Base-by-base conservation (phyloP, 2,888 invertebrate genomes). In the Hirtodrosophila trivittata region DNA sequence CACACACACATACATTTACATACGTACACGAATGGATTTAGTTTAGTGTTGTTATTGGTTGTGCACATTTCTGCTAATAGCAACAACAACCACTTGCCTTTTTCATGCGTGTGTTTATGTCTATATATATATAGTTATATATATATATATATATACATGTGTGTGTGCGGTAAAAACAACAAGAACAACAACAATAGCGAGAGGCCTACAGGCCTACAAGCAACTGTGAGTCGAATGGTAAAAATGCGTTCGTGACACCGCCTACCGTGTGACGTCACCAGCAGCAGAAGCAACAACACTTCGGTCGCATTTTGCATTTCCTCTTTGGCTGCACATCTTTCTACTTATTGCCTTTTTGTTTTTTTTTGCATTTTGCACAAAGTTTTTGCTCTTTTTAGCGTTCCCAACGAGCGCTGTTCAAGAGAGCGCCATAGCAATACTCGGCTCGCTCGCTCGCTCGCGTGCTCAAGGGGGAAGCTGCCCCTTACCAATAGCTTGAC, bases 191-290 rank as follows among this genome's bases (percentile, higher is more conserved):
- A 46, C 35, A 59, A 38, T 18, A 18, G 39, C 33, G 54, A 39
- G 51, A 62, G 70, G 55, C 69, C 70, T 69, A 70, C 13, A 43
- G 41, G 12, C 47, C 69, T 28, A 50, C 12, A 52, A 67, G 28
- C 68, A 57, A 58, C 63, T 46, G 38, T 38, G 45, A 66, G 54
- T 39, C 55, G 77, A 71, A 58, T 63, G 75, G 75, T 80, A 77
- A 78, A 86, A 80, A 86, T 86, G 84, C 87, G 86, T 87, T 86
- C 77, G 77, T 72, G 64, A 87, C 85, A 47, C 85, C 85, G 85
- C 85, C 85, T 87, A 75, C 77, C 63, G 54, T 35, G 47, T 87
- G 87, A 85, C 87, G 85, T 85, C 87, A 86, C 33, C 46, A 45
- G 41, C 58, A 62, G 5, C 38, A 62, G 8, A 49, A 62, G 30